Conservation (phyloP, 2,888 invertebrate species). For the Lepidochitona cinerea region DNA sequence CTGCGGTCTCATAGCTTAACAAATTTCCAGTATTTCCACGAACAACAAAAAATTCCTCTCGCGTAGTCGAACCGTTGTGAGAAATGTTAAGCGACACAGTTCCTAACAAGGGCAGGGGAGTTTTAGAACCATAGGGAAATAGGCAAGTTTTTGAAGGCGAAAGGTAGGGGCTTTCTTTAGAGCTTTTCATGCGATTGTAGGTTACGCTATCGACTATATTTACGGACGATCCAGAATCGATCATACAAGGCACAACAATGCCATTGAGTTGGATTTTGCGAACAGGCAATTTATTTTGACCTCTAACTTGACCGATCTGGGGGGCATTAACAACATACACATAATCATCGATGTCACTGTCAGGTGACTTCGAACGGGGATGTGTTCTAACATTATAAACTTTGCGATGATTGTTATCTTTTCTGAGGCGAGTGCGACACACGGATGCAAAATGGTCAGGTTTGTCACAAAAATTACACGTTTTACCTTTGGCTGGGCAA, state of each 20-base stretch:
- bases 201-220: constrained; percentile 12
- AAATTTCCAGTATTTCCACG: not conserved
- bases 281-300: not conserved
- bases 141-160: not conserved
- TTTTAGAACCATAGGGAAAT: constrained; percentile 9
- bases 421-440: not conserved
- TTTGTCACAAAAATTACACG: not conserved
- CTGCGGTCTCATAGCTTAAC: not conserved
- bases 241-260: not conserved
- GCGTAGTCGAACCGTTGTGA: not conserved
- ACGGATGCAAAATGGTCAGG: constrained; percentile 3
- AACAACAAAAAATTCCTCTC: not conserved
- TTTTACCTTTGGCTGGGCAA: constrained; percentile 13
- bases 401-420: not conserved
- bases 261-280: not conserved
- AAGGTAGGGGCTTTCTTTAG: no score
- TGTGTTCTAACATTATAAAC: no score
- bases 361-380: no score
- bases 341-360: no score
- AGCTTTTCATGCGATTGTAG: not conserved
- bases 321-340: no score
- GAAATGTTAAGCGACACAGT: not conserved
- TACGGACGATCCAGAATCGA: constrained; percentile 12
- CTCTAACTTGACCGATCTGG: no score
- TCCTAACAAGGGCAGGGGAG: not conserved